Percentiles rank a stretch among this genome's conserved stretches.
phyloP scores from a whole-genome alignment of 1,140 invertebrate species.

The Helicoverpa zea region DNA sequence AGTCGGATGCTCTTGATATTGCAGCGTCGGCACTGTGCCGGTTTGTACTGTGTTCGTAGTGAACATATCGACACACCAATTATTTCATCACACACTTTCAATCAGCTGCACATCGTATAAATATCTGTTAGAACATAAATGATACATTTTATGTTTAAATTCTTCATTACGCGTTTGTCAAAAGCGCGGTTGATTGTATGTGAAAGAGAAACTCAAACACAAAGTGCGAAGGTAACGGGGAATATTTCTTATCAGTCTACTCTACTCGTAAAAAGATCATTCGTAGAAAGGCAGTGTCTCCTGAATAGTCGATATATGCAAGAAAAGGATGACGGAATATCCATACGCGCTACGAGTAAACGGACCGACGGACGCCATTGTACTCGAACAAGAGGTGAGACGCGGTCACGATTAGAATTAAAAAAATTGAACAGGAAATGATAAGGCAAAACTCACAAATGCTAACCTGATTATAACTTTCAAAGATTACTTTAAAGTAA shows the following conservation, averaged over 20 bases:
- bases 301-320: slow-evolving; percentile 84
- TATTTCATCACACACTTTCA: slow-evolving; percentile 55
- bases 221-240: slow-evolving; percentile 85
- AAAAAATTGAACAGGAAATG: slow-evolving; percentile 5
- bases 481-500: slow-evolving; percentile 1
- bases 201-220: slow-evolving; percentile 84
- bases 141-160: slow-evolving; percentile 26
- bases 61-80: slow-evolving; percentile 76
- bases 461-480: slow-evolving; percentile 26
- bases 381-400: slow-evolving; percentile 61
- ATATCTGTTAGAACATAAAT: slow-evolving; percentile 54
- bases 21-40: slow-evolving; percentile 83
- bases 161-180: slow-evolving; percentile 57
- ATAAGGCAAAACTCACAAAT: neutral
- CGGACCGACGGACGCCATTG: slow-evolving; percentile 85
- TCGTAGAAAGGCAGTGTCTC: slow-evolving; percentile 80
- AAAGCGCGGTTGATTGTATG: slow-evolving; percentile 81
- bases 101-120: slow-evolving; percentile 50
- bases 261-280: slow-evolving; percentile 83
- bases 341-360: slow-evolving; percentile 83
- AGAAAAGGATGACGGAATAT: slow-evolving; percentile 87
- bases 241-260: slow-evolving; percentile 85
- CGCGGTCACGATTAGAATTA: slow-evolving; percentile 54
- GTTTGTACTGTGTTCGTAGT: slow-evolving; percentile 84
- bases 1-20: slow-evolving; percentile 84